A percentile compares a stretch with the other conserved stretches of the same genome.
These are phyloP conservation scores for Pocillopora meandrina DNA, from an alignment of 92 coral and sea anemone species.

Conservation along the genomic window DNA sequence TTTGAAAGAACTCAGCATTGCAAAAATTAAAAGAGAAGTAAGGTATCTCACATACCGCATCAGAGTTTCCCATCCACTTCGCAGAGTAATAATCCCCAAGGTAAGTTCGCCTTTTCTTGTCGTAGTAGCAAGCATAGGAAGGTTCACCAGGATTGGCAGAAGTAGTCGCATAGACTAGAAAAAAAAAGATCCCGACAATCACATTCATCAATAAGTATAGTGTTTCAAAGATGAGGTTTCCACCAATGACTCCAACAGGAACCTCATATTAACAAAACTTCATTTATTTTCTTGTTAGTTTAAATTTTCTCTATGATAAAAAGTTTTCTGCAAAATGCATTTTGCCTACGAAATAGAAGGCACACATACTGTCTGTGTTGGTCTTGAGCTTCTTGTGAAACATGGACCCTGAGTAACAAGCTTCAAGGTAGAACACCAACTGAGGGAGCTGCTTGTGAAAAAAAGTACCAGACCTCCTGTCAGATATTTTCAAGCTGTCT, in stretches of 20 bases:
- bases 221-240: too few relatives aligned
- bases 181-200: background rate
- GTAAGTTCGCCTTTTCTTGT: constrained; percentile 57
- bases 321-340: too few relatives aligned
- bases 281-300: too few relatives aligned
- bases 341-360: background rate
- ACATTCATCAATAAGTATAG: too few relatives aligned
- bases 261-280: too few relatives aligned
- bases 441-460: constrained; percentile 35
- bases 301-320: too few relatives aligned
- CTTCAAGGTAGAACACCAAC: constrained; percentile 97
- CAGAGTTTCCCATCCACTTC: constrained; percentile 97
- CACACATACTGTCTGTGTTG: constrained; percentile 72
- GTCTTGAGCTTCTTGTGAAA: constrained; percentile 67
- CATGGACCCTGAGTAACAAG: constrained; percentile 99
- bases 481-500: too few relatives aligned
- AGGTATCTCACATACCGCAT: constrained; percentile 48
- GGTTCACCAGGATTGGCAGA: constrained; percentile 84
- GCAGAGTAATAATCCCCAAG: constrained; percentile 95
- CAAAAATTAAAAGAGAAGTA: too few relatives aligned
- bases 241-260: too few relatives aligned
- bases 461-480: background rate
- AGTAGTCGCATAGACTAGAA: constrained; percentile 89
- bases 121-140: constrained; percentile 90
- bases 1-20: too few relatives aligned